These are phyloP conservation scores for Fukomys damarensis DNA, from an alignment of 2,113 vertebrate genomes.

Conservation along the genomic window DNA sequence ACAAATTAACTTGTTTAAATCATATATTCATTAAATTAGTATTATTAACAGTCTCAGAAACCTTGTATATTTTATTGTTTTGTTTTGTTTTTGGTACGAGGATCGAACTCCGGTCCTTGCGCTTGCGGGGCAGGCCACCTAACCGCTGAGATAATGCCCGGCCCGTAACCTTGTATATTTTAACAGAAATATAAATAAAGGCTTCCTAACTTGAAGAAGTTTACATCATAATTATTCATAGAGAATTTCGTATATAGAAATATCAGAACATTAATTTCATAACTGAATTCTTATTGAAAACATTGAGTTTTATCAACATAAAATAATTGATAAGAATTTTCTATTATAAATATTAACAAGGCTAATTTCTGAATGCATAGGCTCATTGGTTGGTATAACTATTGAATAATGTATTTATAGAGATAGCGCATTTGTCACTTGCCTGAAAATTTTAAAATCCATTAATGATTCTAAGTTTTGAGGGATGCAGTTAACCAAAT, in stretches of 20 bases:
- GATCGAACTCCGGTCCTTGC: no score
- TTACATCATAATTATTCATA: neutral
- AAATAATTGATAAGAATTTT: constrained; percentile 28
- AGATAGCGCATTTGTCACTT: constrained; percentile 80
- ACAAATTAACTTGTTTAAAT: neutral
- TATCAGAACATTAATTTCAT: neutral
- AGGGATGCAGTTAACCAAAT: constrained; percentile 65
- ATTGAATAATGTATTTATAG: constrained; percentile 71
- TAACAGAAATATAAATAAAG: neutral
- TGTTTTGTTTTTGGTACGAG: no score
- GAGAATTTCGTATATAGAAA: neutral
- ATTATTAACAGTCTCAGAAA: neutral
- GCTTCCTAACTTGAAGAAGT: neutral
- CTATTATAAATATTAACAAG: neutral
- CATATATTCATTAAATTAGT: neutral
- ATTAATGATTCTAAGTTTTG: constrained; percentile 72
- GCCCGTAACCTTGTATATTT: no score
- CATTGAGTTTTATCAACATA: constrained; percentile 10
- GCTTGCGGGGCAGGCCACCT: no score
- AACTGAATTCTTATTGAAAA: neutral
- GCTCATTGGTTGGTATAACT: constrained; percentile 68
- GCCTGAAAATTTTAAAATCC: constrained; percentile 76
- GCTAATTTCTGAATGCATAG: neutral
- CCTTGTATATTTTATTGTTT: no score
- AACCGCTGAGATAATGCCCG: no score